phyloP scores from a whole-genome alignment of 2,113 vertebrate genomes.

The Lophura nycthemera region DNA sequence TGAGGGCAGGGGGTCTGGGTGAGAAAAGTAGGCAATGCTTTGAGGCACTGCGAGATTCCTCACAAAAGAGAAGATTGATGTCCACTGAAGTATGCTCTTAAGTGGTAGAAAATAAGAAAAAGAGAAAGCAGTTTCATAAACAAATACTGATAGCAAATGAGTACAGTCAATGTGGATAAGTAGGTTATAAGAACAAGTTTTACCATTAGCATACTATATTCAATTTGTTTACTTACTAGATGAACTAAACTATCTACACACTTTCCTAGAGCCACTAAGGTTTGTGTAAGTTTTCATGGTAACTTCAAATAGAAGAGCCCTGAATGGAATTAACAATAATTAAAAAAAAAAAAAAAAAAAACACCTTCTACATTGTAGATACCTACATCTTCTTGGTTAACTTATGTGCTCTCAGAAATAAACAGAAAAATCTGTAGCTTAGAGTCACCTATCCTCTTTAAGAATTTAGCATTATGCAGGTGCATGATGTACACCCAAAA shows the following conservation, averaged over 20 bases:
- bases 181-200: not conserved
- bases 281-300: not conserved
- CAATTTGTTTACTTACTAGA: not conserved
- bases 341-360: not conserved
- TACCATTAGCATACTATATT: not conserved
- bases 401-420: not conserved
- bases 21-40: rapidly evolving
- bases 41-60: not conserved
- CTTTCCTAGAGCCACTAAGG: not conserved
- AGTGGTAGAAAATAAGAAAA: not conserved
- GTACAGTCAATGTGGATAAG: not conserved
- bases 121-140: not conserved
- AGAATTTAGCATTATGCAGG: not conserved
- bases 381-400: not conserved
- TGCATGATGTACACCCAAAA: not conserved
- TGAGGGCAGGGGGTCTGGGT: not conserved
- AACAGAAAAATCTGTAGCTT: not conserved
- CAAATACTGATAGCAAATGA: not conserved
- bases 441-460: not conserved
- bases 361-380: not conserved
- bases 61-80: not conserved
- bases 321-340: not conserved
- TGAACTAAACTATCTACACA: not conserved
- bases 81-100: not conserved
- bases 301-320: not conserved